These are phyloP conservation scores for Archips crataeganus DNA, from an alignment of 2,888 invertebrate genomes.

Conservation along the genomic window DNA sequence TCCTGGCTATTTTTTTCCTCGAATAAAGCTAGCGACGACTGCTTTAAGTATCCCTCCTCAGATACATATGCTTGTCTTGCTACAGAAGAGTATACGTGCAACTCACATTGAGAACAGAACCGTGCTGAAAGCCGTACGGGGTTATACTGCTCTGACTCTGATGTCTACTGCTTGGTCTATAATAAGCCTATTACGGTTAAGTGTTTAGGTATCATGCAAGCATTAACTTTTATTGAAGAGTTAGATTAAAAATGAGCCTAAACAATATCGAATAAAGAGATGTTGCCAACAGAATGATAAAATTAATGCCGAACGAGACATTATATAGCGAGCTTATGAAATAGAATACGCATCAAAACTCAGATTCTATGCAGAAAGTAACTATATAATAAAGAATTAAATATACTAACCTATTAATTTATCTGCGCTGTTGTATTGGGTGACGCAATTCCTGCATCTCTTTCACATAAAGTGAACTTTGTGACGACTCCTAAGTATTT, in stretches of 20 bases:
- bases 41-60: constrained; percentile 36
- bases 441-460: too few species aligned
- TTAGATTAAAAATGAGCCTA: not conserved
- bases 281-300: too few species aligned
- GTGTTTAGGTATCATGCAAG: not conserved
- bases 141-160: constrained; percentile 28
- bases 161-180: constrained; percentile 29
- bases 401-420: too few species aligned
- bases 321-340: too few species aligned
- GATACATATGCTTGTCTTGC: constrained; percentile 28
- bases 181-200: not conserved
- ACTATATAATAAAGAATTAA: too few species aligned
- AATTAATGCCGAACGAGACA: too few species aligned
- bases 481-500: too few species aligned
- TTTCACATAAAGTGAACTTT: too few species aligned
- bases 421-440: too few species aligned
- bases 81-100: constrained; percentile 19
- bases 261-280: too few species aligned
- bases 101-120: constrained; percentile 19
- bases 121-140: constrained; percentile 11
- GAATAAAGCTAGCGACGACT: constrained; percentile 20
- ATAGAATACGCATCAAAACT: too few species aligned
- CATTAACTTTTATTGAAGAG: not conserved
- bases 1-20: constrained; percentile 31
- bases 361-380: too few species aligned